Conservation (phyloP, 92 coral and sea anemone species). For the Zoanthus gigantus region DNA sequence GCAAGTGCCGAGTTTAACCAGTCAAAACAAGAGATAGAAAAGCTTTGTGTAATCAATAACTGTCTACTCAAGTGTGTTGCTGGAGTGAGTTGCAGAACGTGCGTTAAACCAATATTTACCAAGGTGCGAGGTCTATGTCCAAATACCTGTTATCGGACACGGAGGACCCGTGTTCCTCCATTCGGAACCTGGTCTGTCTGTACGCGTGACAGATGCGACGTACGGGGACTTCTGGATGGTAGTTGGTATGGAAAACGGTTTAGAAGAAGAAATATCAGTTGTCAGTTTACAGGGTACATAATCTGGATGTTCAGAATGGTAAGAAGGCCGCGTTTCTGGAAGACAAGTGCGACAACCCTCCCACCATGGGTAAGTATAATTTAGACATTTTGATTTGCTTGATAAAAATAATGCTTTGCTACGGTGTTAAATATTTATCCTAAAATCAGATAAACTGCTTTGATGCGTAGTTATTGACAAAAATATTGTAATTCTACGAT, state of each 20-base stretch:
- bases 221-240: constrained; percentile 25
- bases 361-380: constrained; percentile 22
- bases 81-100: constrained; percentile 72
- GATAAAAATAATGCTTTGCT: too few relatives aligned
- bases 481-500: too few relatives aligned
- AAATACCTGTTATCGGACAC: constrained; percentile 58
- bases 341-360: not conserved
- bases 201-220: constrained; percentile 37
- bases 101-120: constrained; percentile 62
- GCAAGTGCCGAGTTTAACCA: constrained; percentile 59
- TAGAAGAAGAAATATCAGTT: constrained; percentile 15
- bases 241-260: not conserved
- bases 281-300: constrained; percentile 27
- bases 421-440: too few relatives aligned
- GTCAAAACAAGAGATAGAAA: constrained; percentile 52
- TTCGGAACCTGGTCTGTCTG: constrained; percentile 49
- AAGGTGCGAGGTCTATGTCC: constrained; percentile 73
- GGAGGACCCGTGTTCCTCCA: constrained; percentile 43
- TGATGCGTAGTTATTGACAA: too few relatives aligned
- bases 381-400: not conserved
- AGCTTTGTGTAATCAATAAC: constrained; percentile 59
- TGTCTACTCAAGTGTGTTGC: constrained; percentile 74
- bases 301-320: not conserved
- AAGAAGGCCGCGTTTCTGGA: not conserved
- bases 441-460: too few relatives aligned